Evolutionary conservation across 2,797 vertebrate species (phyloP), one percentile per base, ranked within the genome.

Genomic region (Nannoperca australis): DNA sequence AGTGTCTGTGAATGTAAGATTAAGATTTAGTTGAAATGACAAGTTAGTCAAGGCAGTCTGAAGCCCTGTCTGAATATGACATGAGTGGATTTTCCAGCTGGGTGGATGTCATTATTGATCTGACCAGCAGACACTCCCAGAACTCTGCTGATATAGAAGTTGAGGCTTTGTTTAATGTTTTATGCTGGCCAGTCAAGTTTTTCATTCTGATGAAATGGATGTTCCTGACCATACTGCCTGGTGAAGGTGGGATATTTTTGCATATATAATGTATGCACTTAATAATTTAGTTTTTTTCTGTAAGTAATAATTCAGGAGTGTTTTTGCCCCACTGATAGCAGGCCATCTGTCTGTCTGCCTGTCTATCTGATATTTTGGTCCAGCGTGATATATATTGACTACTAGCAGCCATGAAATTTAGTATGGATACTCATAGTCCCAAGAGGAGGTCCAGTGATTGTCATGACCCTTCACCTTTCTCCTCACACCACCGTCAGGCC

Each of bases 11-110:
- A 68, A 73, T 76, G 78, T 71, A n/a, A 67, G 13, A 76, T 70
- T 79, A 75, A 55, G 74, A 78, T 74, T 68, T 76, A 86, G 74
- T 72, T 83, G 77, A 87, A 78, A 85, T 80, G 79, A 81, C 75
- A 83, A 79, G 79, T 87, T 73, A 64, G 82, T 12, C 2, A 40
- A 49, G 59, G 50, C 32, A 10, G 34, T 70, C 60, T 83, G 55
- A 63, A 84, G 42, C 71, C 75, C 55, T 76, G 78, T 82, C 73
- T 84, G 67, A 56, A 76, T 74, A 73, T 76, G 75, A 63, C 81
- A 83, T 69, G 78, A 87, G 74, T 44, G 50, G 50, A 87, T 86
- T 76, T 87, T 85, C 85, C 81, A 86, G 68, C 64, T 67, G 85
- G 64, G 8, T 76, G 76, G 50, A 72, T 38, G 50, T 50, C 77